Conservation (phyloP, 2,113 vertebrate genomes). For the Engystomops pustulosus region DNA sequence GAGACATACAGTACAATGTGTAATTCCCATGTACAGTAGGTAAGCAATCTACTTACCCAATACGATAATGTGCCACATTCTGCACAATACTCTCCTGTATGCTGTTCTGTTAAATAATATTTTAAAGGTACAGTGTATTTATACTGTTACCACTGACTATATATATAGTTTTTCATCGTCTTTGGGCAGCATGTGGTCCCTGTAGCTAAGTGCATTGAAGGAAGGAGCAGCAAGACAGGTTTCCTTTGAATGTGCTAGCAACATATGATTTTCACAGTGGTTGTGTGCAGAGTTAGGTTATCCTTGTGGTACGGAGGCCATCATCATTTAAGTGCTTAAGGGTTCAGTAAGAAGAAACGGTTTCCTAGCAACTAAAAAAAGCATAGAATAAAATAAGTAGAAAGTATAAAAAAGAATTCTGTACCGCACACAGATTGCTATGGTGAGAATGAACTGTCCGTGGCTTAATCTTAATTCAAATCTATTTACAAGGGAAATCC, state of each 20-base stretch:
- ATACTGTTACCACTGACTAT: not conserved
- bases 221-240: conserved; percentile 12
- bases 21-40: no score
- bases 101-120: not conserved
- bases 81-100: no score
- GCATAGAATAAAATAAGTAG: conserved; percentile 38
- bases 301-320: conserved; percentile 31
- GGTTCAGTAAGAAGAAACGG: conserved; percentile 40
- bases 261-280: conserved; percentile 44
- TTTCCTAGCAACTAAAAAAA: conserved; percentile 53
- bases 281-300: conserved; percentile 39
- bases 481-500: not conserved
- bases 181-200: not conserved
- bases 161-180: not conserved
- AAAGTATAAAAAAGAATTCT: conserved; percentile 29
- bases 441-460: conserved; percentile 28
- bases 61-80: no score
- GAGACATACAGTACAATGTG: no score
- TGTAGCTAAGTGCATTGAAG: not conserved
- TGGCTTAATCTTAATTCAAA: conserved; percentile 11
- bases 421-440: conserved; percentile 10
- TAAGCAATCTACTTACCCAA: no score
- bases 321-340: conserved; percentile 27
- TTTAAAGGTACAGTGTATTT: not conserved
- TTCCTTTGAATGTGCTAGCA: conserved; percentile 20